Evolutionary conservation across 2,113 vertebrate species (phyloP), one percentile per base, ranked within the genome.

Genomic region (Poecilia latipinna): DNA sequence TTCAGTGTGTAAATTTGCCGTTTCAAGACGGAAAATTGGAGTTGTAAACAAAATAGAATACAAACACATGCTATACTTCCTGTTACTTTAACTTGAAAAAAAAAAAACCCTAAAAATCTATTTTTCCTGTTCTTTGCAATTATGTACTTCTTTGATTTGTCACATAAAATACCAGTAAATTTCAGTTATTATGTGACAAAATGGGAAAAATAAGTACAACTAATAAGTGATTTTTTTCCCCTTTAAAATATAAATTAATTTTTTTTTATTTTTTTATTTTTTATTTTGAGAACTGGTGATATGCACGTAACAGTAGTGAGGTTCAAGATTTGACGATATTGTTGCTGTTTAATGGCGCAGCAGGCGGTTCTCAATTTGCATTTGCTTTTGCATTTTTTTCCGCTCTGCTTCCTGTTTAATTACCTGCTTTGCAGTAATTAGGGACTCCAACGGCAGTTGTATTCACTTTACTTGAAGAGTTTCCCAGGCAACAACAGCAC

Each of bases 401-500:
- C 63, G 8, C n/a, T 26, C 35, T 24, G 61, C 61, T 72, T 63
- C 29, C 44, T 15, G 62, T 37, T 65, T 74, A 65, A 65, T 65
- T 51, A 54, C 44, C 28, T 65, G 31, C 63, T 65, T 65, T 37
- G 31, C 63, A 37, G 44, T 28, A 57, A 74, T 57, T 65, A 74
- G 7, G 26, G 44, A 32, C 57, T 48, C 39, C 26, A 28, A 51
- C 64, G 11, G 72, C 42, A 11, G 22, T 19, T 48, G 72, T 57
- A 2, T 65, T 74, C 31, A 37, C 12, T 35, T 65, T 26, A 73
- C 39, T 24, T 57, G 19, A 54, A 65, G 61, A 39, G 69, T 71
- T 61, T 71, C 69, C 69, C 22, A 42, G 57, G 69, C 57, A 71
- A 71, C 57, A 28, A 61, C 33, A 39, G 33, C 54, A 15, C 29